These are phyloP conservation scores for Hyppa rectilinea DNA, from an alignment of 2,888 invertebrate species.

Conservation along the genomic window DNA sequence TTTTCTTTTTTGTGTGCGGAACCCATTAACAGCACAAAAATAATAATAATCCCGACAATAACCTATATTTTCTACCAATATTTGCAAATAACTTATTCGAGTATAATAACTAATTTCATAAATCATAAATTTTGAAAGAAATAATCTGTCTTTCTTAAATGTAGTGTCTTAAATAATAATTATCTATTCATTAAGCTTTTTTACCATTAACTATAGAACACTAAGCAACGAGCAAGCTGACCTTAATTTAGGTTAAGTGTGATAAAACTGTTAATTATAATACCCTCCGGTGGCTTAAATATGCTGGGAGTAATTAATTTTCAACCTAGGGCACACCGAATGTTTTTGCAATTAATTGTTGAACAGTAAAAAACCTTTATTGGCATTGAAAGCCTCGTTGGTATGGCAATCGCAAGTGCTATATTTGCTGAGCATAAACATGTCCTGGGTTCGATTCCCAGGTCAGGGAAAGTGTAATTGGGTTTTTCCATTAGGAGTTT, in stretches of 20 bases:
- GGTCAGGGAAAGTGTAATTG: too few relatives aligned
- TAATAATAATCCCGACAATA: neutral
- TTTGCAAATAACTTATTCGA: neutral
- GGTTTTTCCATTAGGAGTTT: too few relatives aligned
- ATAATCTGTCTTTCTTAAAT: neutral
- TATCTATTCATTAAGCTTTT: conserved; percentile 5
- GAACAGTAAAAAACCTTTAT: neutral
- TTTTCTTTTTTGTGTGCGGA: too few relatives aligned
- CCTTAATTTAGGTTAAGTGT: conserved; percentile 49
- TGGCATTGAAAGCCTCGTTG: too few relatives aligned
- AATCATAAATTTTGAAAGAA: neutral
- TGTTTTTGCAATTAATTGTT: conserved; percentile 6
- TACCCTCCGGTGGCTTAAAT: conserved; percentile 7
- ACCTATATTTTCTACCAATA: neutral
- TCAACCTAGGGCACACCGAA: neutral
- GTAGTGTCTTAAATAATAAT: neutral
- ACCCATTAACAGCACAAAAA: too few relatives aligned
- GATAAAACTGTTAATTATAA: conserved; percentile 42
- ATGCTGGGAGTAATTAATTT: conserved; percentile 27
- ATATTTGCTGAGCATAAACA: too few relatives aligned
- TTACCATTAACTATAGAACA: neutral
- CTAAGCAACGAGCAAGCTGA: neutral
- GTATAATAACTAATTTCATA: neutral
- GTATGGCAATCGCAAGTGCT: too few relatives aligned
- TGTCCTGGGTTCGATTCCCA: too few relatives aligned